Conservation (phyloP, 1,140 invertebrate species). For the Drosophila aff. region DNA sequence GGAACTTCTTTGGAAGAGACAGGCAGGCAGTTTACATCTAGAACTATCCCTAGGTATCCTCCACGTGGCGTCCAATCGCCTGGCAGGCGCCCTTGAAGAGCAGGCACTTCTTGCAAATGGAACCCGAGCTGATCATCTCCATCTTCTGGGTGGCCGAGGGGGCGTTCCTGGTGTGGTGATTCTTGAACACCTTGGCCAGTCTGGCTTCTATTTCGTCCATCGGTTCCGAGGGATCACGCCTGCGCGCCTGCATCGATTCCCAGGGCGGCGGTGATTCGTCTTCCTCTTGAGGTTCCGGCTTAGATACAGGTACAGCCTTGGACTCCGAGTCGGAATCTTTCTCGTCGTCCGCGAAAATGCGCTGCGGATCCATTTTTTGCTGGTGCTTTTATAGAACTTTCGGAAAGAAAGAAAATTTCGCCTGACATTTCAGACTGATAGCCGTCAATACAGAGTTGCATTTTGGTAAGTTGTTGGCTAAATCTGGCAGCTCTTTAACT, state of each 20-base stretch:
- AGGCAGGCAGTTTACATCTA: too few species aligned
- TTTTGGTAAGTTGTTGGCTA: too few species aligned
- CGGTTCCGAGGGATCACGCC: not conserved
- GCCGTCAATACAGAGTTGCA: too few species aligned
- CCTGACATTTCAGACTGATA: too few species aligned
- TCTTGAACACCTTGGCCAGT: conserved; percentile 34
- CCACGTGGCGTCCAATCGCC: conserved; percentile 24
- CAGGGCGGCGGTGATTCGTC: not conserved
- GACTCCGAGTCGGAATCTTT: not conserved
- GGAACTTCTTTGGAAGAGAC: too few species aligned
- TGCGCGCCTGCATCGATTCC: conserved; percentile 22
- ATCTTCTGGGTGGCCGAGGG: not conserved
- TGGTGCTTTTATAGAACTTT: not conserved
- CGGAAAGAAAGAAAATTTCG: too few species aligned
- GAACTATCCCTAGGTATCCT: not conserved
- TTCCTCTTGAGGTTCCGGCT: not conserved
- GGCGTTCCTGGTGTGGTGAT: not conserved
- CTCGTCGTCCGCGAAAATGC: not conserved
- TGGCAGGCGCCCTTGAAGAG: conserved; percentile 31
- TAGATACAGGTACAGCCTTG: not conserved
- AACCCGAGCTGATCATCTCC: conserved; percentile 24
- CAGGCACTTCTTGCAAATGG: conserved; percentile 57
- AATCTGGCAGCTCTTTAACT: too few species aligned
- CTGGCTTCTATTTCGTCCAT: conserved; percentile 29
- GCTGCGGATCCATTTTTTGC: not conserved